Conservation (phyloP, 2,888 invertebrate genomes). For the Acleris laterana region DNA sequence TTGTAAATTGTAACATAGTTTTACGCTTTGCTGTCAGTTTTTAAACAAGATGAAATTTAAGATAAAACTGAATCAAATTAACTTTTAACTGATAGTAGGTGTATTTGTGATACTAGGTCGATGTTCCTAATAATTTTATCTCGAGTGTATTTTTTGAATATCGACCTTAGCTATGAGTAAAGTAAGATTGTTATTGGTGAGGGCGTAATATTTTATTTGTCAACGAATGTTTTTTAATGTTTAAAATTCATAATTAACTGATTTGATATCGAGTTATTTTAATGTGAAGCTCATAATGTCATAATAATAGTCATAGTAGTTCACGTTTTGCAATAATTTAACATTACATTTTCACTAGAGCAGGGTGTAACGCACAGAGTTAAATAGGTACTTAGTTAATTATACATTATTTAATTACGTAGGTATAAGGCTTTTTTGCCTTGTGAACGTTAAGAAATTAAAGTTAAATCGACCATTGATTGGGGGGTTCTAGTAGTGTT, state of each 20-base stretch:
- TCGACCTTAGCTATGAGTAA: conserved; percentile 13
- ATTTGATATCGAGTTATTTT: neutral
- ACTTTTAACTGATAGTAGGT: neutral
- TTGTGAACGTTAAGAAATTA: no score
- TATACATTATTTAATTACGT: no score
- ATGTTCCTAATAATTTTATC: neutral
- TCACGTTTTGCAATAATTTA: conserved; percentile 9
- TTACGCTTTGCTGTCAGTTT: neutral
- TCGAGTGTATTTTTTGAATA: conserved; percentile 15
- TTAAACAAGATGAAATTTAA: conserved; percentile 1
- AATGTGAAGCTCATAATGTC: conserved; percentile 5
- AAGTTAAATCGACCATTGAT: no score
- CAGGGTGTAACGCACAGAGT: neutral
- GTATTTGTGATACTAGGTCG: conserved; percentile 32
- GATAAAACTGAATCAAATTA: neutral
- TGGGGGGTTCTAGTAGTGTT: no score
- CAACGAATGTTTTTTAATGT: conserved; percentile 3
- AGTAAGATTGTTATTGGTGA: conserved; percentile 9
- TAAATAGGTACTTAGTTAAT: no score
- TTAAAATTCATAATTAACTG: neutral
- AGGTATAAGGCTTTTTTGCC: no score
- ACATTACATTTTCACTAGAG: conserved; percentile 3
- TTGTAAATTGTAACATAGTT: neutral
- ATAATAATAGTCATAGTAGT: conserved; percentile 2
- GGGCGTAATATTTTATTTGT: conserved; percentile 4